Conservation (phyloP, 1,140 invertebrate genomes). For the Pomacea maculata region DNA sequence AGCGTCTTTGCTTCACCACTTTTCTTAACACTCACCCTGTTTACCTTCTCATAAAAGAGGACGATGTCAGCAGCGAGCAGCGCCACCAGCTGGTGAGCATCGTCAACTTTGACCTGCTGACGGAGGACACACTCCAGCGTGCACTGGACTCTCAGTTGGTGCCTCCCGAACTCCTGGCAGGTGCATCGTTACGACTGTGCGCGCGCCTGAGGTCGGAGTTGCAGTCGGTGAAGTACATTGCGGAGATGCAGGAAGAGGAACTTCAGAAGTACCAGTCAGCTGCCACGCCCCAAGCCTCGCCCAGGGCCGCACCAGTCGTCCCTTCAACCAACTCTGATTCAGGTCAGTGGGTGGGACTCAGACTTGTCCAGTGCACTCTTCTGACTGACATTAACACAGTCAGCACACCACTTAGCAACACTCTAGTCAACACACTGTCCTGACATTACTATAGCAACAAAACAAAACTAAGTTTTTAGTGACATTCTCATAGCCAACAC, state of each 20-base stretch:
- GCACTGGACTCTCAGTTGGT: conserved; percentile 52
- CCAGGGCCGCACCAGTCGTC: background rate
- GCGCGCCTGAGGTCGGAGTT: conserved; percentile 43
- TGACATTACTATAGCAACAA: too few species aligned
- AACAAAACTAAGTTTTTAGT: too few species aligned
- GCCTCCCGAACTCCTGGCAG: conserved; percentile 49
- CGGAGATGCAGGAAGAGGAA: conserved; percentile 50
- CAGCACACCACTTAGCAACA: too few species aligned
- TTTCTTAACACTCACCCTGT: background rate
- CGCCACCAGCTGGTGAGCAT: conserved; percentile 47
- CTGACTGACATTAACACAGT: too few species aligned
- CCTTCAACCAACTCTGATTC: conserved; percentile 8
- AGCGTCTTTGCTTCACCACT: background rate
- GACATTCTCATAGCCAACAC: too few species aligned
- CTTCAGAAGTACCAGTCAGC: conserved; percentile 40
- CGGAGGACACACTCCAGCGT: conserved; percentile 51
- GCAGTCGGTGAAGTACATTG: conserved; percentile 47
- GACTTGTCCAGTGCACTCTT: too few species aligned
- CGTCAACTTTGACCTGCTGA: conserved; percentile 55
- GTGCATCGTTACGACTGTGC: conserved; percentile 57
- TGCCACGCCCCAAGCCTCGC: conserved; percentile 9
- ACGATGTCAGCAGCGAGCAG: conserved; percentile 45
- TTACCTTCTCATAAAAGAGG: conserved; percentile 45
- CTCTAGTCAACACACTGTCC: too few species aligned
- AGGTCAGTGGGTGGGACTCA: conserved; percentile 1